These are phyloP conservation scores for Heliconius nattereri DNA, from an alignment of 1,140 invertebrate genomes.

Conservation along the genomic window DNA sequence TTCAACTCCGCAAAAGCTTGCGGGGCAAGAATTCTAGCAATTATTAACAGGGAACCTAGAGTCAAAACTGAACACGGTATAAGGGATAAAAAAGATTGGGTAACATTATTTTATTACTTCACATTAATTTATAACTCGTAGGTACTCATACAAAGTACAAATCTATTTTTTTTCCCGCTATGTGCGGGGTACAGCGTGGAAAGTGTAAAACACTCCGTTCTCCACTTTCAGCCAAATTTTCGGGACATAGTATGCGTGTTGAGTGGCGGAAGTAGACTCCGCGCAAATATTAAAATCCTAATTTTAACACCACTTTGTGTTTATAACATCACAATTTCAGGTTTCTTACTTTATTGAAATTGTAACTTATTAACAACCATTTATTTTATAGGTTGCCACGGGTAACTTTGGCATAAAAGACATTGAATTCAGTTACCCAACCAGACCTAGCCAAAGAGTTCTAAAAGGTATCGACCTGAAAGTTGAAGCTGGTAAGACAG, in stretches of 20 bases:
- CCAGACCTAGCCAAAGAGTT: constrained; percentile 84
- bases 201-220: too few relatives aligned
- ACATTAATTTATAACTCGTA: neutral
- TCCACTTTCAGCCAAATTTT: too few relatives aligned
- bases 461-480: constrained; percentile 88
- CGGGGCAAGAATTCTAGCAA: constrained; percentile 86
- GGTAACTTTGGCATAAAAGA: constrained; percentile 78
- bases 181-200: too few relatives aligned
- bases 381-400: constrained; percentile 55
- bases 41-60: constrained; percentile 80
- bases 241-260: too few relatives aligned
- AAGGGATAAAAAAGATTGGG: constrained; percentile 67
- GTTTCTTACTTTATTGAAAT: neutral
- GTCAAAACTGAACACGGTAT: constrained; percentile 66
- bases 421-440: constrained; percentile 90
- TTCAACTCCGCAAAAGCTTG: constrained; percentile 92
- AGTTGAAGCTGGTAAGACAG: constrained; percentile 87
- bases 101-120: constrained; percentile 38
- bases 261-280: too few relatives aligned
- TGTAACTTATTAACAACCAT: neutral
- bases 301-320: too few relatives aligned
- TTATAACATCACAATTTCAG: too few relatives aligned
- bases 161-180: too few relatives aligned
- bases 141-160: neutral
- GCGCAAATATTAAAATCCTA: too few relatives aligned